These are phyloP conservation scores for Brachionus sp. DNA, from an alignment of 1,140 invertebrate species.

Conservation along the genomic window DNA sequence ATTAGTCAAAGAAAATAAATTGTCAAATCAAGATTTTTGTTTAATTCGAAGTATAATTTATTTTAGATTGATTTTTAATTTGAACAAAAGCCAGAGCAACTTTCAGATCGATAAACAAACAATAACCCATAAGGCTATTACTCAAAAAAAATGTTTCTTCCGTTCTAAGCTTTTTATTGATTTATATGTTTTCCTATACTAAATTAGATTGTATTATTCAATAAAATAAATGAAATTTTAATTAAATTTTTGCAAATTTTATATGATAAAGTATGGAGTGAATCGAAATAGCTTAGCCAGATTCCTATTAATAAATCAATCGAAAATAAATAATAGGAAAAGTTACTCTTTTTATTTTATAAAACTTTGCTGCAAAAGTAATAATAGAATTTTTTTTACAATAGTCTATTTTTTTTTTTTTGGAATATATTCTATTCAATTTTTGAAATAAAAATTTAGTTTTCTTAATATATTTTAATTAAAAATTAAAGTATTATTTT, in stretches of 20 bases:
- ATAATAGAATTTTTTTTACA: too few relatives aligned
- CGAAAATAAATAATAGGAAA: slow-evolving; percentile 5
- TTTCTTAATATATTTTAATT: too few relatives aligned
- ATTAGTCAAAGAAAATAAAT: neutral
- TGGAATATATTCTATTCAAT: neutral
- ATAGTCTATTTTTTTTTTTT: too few relatives aligned
- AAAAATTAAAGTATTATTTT: neutral
- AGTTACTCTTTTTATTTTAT: neutral
- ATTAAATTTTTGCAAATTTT: neutral
- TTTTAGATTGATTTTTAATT: neutral
- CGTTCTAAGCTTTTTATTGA: slow-evolving; percentile 1
- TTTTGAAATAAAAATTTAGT: too few relatives aligned
- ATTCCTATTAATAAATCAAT: neutral
- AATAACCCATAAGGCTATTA: slow-evolving; percentile 2
- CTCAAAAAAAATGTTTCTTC: slow-evolving; percentile 6
- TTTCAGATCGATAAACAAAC: neutral
- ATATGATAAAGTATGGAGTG: neutral
- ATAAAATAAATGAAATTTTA: slow-evolving; percentile 7
- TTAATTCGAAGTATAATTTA: neutral
- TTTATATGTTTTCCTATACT: slow-evolving; percentile 4
- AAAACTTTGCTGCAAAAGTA: too few relatives aligned
- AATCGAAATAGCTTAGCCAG: neutral
- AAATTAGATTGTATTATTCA: slow-evolving; percentile 11
- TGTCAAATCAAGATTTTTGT: neutral
- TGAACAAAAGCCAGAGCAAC: neutral